Conservation (phyloP, 2,888 invertebrate species). For the Acronicta aceris region DNA sequence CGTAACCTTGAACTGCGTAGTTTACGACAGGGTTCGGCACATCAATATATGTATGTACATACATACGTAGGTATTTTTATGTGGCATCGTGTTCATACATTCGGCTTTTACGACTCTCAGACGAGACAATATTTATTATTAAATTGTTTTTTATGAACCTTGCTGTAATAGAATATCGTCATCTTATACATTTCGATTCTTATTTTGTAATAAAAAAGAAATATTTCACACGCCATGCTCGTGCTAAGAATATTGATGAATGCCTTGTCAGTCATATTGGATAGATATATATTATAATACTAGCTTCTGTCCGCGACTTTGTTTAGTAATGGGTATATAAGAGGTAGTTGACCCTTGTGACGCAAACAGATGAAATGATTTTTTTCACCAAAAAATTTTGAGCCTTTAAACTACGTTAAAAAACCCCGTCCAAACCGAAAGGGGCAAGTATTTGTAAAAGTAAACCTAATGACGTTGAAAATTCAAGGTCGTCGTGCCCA, state of each 20-base stretch:
- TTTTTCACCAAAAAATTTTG: no score
- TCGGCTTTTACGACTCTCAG: slow-evolving; percentile 32
- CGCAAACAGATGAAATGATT: no score
- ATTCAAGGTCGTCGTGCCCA: no score
- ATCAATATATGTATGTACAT: slow-evolving; percentile 28
- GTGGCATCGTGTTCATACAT: slow-evolving; percentile 42
- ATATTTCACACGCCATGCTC: not conserved
- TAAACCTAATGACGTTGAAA: no score
- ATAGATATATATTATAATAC: no score
- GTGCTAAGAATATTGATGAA: not conserved
- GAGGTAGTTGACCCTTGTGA: no score
- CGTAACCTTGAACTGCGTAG: slow-evolving; percentile 47
- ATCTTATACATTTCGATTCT: slow-evolving; percentile 1
- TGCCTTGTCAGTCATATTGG: not conserved
- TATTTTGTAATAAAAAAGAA: not conserved
- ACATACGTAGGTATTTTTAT: slow-evolving; percentile 43
- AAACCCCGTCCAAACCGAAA: no score
- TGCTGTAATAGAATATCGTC: not conserved
- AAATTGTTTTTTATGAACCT: slow-evolving; percentile 40
- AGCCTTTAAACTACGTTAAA: no score
- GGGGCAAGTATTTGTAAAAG: no score
- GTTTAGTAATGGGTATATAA: no score
- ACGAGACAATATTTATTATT: slow-evolving; percentile 55
- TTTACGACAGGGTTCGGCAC: slow-evolving; percentile 45
- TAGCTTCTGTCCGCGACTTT: no score